Evolutionary conservation across 2,888 invertebrate genomes (phyloP).

Genomic region (Epinotia brunnichana): DNA sequence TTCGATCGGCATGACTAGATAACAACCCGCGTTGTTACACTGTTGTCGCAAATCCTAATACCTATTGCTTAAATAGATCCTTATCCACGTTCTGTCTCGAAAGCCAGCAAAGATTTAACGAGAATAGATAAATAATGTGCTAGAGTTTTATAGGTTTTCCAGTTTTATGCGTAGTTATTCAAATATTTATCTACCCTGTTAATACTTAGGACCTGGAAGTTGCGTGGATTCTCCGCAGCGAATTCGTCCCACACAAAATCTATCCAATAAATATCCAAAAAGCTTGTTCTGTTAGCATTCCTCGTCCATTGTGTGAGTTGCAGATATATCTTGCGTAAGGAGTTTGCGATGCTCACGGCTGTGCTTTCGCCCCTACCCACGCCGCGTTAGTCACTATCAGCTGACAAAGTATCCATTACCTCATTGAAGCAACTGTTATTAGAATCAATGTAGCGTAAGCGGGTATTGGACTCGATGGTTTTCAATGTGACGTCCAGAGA

Average conservation of each 20-base stretch:
- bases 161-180: constrained; percentile 29
- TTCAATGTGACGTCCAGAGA: constrained; percentile 55
- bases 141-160: constrained; percentile 30
- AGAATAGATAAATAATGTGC: constrained; percentile 37
- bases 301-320: constrained; percentile 78
- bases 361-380: constrained; percentile 72
- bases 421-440: constrained; percentile 63
- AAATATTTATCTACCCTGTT: constrained; percentile 36
- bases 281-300: constrained; percentile 80
- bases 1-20: constrained; percentile 68
- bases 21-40: constrained; percentile 52
- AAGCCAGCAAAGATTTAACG: constrained; percentile 32
- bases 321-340: constrained; percentile 81
- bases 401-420: constrained; percentile 74
- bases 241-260: constrained; percentile 81
- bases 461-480: constrained; percentile 60
- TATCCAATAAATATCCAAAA: constrained; percentile 83
- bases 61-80: constrained; percentile 42
- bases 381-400: constrained; percentile 68
- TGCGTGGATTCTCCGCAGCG: constrained; percentile 60
- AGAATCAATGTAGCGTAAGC: constrained; percentile 62
- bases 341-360: constrained; percentile 68
- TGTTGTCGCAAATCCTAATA: constrained; percentile 45
- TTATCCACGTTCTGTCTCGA: constrained; percentile 23
- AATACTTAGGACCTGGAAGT: constrained; percentile 42